Evolutionary conservation across 2,888 invertebrate species (phyloP), one percentile per base, ranked within the genome.

Genomic region (Meteorus colon): DNA sequence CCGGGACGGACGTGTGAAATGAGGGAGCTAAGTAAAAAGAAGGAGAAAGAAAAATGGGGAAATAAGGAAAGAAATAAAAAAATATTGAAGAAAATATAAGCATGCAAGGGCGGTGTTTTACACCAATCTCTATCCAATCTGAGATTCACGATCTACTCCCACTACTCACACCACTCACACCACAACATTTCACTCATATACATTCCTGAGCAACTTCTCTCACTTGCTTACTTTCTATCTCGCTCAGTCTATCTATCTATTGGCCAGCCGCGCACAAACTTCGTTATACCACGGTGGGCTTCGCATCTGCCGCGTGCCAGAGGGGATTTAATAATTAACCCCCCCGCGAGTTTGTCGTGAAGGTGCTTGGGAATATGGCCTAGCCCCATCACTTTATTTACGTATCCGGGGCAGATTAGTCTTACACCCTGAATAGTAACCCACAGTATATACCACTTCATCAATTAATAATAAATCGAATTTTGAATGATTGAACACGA

Each of bases 281-380:
- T 65, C 55, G 19, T 55, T 55, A 55, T 55, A 24, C 6, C 63
- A 65, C 65, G 10, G 24, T 24, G 12, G 24, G 5, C 34, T 16
- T 27, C 29, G 63, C 34, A 16, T 16, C 65, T 41, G 65, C 31
- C 65, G 34, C 34, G 31, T 65, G 19, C 37, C 65, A 65, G 62
- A 65, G 65, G 65, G 37, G 65, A 65, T 41, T 65, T 41, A 41
- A 65, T 65, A 65, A 65, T 65, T 65, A 65, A 65, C 37, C 24
- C 65, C 65, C 65, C 37, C n/a, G 65, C n/a, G 65, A 41, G 62
- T 37, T 65, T 34, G 37, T 19, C n/a, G 63, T 34, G n/a, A 5
- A 12, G 65, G 41, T 65, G 6, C 37, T 19, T 0, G 37, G 37
- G 65, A 65, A 41, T 65, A 65, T 65, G 34, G 37, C 8, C 62